A percentile compares a stretch with the other conserved stretches of the same genome.
These are phyloP conservation scores for Danio aesculapii DNA, from an alignment of 2,797 vertebrate genomes.

Conservation along the genomic window DNA sequence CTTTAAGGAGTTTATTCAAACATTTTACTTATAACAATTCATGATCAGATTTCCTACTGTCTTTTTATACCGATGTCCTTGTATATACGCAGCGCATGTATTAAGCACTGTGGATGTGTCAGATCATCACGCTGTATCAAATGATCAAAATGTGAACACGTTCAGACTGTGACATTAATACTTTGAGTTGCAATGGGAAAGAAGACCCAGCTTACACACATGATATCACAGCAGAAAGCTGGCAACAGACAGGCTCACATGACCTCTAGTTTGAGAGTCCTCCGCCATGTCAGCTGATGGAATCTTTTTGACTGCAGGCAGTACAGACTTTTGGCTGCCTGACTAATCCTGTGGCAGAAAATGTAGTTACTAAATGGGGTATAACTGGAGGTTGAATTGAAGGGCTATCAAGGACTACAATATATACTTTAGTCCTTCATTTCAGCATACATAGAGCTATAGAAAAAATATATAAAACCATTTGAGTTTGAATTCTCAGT, in stretches of 20 bases:
- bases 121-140: conserved; percentile 23
- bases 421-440: background rate
- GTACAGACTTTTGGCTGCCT: conserved; percentile 15
- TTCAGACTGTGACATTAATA: conserved; percentile 46
- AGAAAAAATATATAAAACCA: no score
- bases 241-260: conserved; percentile 56
- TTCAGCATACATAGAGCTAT: no score
- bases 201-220: conserved; percentile 50
- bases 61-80: background rate
- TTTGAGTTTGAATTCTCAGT: no score
- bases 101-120: background rate
- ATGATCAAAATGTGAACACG: conserved; percentile 51
- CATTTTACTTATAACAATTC: background rate
- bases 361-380: background rate
- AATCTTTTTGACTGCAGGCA: conserved; percentile 41
- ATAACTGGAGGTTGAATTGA: background rate
- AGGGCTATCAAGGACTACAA: background rate
- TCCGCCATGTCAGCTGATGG: conserved; percentile 43
- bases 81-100: conserved; percentile 7
- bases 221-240: conserved; percentile 67
- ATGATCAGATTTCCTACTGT: background rate
- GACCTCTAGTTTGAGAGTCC: conserved; percentile 41
- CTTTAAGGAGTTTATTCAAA: background rate
- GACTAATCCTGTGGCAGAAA: background rate
- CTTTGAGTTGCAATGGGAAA: conserved; percentile 32